Evolutionary conservation across 2,797 vertebrate genomes (phyloP).

Genomic region (Chloroceryle inda): DNA sequence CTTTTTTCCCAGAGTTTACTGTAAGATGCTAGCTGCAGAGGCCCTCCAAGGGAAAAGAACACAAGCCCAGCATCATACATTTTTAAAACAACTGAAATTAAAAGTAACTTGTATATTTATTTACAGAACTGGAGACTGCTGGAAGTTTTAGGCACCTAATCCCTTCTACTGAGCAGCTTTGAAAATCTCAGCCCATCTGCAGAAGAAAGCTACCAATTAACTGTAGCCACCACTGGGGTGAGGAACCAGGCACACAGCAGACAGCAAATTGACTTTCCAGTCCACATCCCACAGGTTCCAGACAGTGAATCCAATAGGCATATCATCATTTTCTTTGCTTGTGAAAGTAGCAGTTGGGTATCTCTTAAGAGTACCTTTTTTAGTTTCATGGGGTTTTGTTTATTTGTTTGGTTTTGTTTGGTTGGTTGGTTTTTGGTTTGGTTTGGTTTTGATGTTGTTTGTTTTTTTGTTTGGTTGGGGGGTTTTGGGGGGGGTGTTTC

Average conservation of each 20-base stretch:
- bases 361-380: neutral
- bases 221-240: neutral
- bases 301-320: neutral
- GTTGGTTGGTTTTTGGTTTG: too few species aligned
- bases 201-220: neutral
- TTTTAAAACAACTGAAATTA: neutral
- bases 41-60: neutral
- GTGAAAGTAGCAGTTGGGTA: neutral
- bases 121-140: neutral
- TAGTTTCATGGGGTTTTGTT: too few species aligned
- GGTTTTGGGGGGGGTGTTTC: too few species aligned
- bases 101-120: neutral
- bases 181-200: neutral
- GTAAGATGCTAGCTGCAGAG: neutral
- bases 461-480: too few species aligned
- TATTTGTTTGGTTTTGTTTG: too few species aligned
- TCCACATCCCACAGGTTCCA: neutral
- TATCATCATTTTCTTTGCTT: neutral
- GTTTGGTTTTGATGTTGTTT: too few species aligned
- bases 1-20: conserved; percentile 24
- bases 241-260: neutral
- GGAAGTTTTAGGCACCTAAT: neutral
- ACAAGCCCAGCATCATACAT: neutral
- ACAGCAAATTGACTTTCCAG: neutral
- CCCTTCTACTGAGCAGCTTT: neutral